Conservation (phyloP, 2,113 vertebrate genomes). For the Manacus vitellinus region DNA sequence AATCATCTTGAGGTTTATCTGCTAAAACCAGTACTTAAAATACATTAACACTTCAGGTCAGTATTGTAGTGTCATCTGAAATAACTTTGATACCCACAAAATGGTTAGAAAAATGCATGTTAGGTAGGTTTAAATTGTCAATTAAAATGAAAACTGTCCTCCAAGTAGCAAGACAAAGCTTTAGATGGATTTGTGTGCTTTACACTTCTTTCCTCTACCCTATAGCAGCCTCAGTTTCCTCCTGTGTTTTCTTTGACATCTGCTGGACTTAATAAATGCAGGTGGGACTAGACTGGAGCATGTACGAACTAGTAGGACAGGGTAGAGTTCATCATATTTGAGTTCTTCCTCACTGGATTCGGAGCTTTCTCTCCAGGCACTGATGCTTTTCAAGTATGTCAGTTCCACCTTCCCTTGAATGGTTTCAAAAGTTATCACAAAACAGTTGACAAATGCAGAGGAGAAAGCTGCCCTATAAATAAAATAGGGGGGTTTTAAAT, state of each 20-base stretch:
- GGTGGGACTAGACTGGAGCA: background rate
- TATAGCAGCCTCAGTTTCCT: background rate
- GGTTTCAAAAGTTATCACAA: background rate
- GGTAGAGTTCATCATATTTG: background rate
- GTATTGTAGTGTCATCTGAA: background rate
- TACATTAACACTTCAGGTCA: background rate
- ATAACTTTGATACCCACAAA: background rate
- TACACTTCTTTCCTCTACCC: background rate
- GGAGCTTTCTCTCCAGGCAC: background rate
- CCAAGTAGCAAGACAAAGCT: background rate
- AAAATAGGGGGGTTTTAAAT: background rate
- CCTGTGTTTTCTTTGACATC: background rate
- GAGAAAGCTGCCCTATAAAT: background rate
- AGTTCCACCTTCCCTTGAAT: background rate
- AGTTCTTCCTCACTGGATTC: background rate
- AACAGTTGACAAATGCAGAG: background rate
- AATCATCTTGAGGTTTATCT: background rate
- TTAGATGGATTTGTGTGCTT: background rate
- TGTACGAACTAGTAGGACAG: background rate
- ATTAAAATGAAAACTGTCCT: conserved; percentile 27
- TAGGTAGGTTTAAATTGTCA: background rate
- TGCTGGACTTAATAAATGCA: background rate
- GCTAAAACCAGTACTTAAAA: background rate
- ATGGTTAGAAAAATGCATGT: background rate
- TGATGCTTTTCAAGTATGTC: background rate